phyloP scores from a whole-genome alignment of 2,888 invertebrate genomes.

The Spilarctia lutea region DNA sequence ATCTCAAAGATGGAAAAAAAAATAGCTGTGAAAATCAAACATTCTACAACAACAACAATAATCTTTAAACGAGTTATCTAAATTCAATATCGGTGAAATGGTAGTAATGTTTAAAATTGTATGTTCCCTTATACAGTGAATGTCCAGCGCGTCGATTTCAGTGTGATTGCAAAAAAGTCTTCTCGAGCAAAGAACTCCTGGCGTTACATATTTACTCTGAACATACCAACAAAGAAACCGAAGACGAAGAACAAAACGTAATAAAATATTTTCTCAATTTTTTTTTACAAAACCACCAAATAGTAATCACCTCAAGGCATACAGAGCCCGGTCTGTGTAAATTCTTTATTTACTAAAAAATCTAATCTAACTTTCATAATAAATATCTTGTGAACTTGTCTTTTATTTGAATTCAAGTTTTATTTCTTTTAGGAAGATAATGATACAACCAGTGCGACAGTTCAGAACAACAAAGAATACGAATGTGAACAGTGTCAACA shows the following conservation, averaged over 20 bases:
- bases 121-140: conserved; percentile 52
- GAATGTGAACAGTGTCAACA: conserved; percentile 65
- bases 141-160: conserved; percentile 56
- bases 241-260: conserved; percentile 25
- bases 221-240: conserved; percentile 38
- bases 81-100: not conserved
- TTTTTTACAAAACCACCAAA: not conserved
- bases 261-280: not conserved
- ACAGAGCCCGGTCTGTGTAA: not conserved
- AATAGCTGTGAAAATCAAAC: not conserved
- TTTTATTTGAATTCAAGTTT: not conserved
- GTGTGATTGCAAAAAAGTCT: conserved; percentile 65
- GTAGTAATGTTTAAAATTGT: not conserved
- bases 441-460: conserved; percentile 5
- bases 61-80: not conserved
- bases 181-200: conserved; percentile 57
- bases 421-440: conserved; percentile 22
- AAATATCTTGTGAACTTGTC: too few species aligned
- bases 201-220: conserved; percentile 55
- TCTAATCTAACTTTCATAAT: not conserved
- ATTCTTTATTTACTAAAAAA: not conserved
- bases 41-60: not conserved
- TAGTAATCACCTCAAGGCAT: too few species aligned
- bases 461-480: conserved; percentile 43
- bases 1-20: not conserved